Base-by-base conservation (phyloP, 2,113 vertebrate species). In the Sprattus sprattus region DNA sequence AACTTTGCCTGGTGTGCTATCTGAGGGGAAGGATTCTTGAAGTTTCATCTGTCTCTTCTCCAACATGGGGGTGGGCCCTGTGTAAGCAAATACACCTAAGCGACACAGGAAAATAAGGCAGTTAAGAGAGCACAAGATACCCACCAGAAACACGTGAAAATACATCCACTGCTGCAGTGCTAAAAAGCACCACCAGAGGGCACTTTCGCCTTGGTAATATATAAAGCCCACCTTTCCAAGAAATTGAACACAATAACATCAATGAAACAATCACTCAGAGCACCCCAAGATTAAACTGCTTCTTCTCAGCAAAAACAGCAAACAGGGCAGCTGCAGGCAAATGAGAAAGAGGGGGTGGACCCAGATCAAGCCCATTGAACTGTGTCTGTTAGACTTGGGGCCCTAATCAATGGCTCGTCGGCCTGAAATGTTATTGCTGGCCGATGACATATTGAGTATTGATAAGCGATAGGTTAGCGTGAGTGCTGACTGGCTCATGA, bases 401-500 rank as follows among this genome's bases (percentile, higher is more conserved):
- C 67, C 39, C 67, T 39, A 75, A 75, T 75, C 67, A 75, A 75
- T 75, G 28, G 28, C 67, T 75, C 67, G 67, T 75, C 67, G 28
- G 67, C 28, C 67, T 75, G 67, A 75, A 75, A 75, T 75, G 67
- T 75, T 75, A 75, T 75, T 75, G 67, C 67, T 75, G 67, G 67
- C 67, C 67, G 67, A 75, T 75, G 67, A 75, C 67, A 75, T 75
- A 75, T 75, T 75, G 67, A 75, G 67, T 75, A 75, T 75, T 75
- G 67, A 75, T 75, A 75, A 75, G 67, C 67, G 28, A 75, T 75
- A 32, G 67, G 67, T 75, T 75, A 75, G 67, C 67, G 67, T 75
- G 67, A 75, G 67, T 75, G 67, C 67, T 75, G 67, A 75, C 67
- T 75, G 25, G 67, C 67, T 15, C 67, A 32, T 75, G 67, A 75